These are phyloP conservation scores for Dallia pectoralis DNA, from an alignment of 2,797 vertebrate genomes.

Conservation along the genomic window DNA sequence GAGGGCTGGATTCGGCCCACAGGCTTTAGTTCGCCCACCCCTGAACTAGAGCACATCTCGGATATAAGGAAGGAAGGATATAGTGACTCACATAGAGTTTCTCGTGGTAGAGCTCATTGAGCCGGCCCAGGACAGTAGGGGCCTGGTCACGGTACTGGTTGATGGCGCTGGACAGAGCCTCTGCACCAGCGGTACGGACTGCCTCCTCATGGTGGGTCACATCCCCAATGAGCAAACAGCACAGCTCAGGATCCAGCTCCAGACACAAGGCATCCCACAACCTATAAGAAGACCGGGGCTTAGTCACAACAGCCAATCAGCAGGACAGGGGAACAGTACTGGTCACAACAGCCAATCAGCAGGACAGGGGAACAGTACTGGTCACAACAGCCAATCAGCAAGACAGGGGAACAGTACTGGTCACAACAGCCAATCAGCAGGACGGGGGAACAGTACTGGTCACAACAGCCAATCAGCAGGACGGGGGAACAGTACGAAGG, in stretches of 20 bases:
- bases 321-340: not conserved
- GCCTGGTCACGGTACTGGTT: constrained; percentile 87
- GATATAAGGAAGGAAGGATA: not conserved
- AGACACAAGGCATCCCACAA: constrained; percentile 89
- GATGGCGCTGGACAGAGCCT: constrained; percentile 88
- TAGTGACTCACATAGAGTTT: constrained; percentile 89
- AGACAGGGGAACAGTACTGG: not conserved
- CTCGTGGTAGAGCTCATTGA: constrained; percentile 94
- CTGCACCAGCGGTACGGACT: constrained; percentile 86
- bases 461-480: not conserved
- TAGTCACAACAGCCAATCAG: not conserved
- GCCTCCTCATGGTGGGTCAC: constrained; percentile 92
- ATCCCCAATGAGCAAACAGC: constrained; percentile 88
- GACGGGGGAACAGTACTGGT: too few species aligned
- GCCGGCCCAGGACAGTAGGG: constrained; percentile 82
- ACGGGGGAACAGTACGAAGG: not conserved
- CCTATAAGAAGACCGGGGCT: too few species aligned
- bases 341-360: not conserved
- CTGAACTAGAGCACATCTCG: not conserved
- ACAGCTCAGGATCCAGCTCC: constrained; percentile 89
- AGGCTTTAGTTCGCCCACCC: too few species aligned
- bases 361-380: not conserved
- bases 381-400: not conserved
- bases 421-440: not conserved
- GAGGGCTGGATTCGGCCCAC: too few species aligned